These are phyloP conservation scores for Timema podura DNA, from an alignment of 2,888 invertebrate genomes.

Conservation along the genomic window DNA sequence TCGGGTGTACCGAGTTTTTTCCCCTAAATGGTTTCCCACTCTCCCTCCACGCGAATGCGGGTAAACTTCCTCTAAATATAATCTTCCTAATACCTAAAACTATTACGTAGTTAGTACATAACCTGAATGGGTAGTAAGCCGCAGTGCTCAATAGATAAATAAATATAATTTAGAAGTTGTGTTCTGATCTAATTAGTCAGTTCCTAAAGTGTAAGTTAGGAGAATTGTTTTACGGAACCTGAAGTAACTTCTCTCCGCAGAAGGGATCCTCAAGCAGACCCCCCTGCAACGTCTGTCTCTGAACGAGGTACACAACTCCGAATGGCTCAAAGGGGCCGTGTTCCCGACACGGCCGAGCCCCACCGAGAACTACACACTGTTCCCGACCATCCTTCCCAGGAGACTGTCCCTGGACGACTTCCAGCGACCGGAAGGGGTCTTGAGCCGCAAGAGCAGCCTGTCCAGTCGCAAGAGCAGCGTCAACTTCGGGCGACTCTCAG, in stretches of 20 bases:
- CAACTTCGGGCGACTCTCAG: constrained; percentile 30
- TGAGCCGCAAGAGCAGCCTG: background rate
- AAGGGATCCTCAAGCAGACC: constrained; percentile 50
- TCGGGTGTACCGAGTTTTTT: too few species aligned
- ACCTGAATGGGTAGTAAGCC: too few species aligned
- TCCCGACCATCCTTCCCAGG: constrained; percentile 17
- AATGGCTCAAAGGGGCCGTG: constrained; percentile 52
- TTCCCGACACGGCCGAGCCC: constrained; percentile 29
- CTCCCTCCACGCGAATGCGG: too few species aligned
- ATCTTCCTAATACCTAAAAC: too few species aligned
- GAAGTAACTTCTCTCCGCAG: constrained; percentile 42
- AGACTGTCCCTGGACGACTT: background rate
- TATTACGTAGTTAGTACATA: too few species aligned
- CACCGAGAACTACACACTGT: constrained; percentile 25
- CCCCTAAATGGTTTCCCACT: too few species aligned
- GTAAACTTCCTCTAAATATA: too few species aligned
- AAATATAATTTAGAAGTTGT: too few species aligned
- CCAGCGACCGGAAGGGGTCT: background rate
- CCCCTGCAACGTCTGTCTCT: constrained; percentile 49
- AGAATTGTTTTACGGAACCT: too few species aligned
- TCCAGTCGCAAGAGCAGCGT: constrained; percentile 38
- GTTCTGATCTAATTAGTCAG: too few species aligned
- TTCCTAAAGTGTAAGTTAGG: too few species aligned
- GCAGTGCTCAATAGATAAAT: too few species aligned
- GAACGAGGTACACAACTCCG: constrained; percentile 49